Percentiles rank a stretch among this genome's conserved stretches.
phyloP scores from a whole-genome alignment of 2,797 vertebrate genomes.

The Sciurus carolinensis region DNA sequence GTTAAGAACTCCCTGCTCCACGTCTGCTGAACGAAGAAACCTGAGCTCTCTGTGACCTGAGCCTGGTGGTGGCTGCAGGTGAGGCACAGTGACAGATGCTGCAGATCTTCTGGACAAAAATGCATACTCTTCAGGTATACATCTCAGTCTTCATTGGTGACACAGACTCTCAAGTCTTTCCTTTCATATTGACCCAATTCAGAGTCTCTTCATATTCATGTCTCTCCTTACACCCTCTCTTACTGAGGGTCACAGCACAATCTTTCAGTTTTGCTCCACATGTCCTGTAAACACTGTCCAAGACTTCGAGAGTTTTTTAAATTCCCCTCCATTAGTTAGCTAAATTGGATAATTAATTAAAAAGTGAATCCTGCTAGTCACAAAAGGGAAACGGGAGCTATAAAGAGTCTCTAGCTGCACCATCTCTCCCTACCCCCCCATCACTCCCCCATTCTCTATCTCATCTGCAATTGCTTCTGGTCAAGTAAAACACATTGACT shows the following conservation, averaged over 20 bases:
- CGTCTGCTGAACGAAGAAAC: background rate
- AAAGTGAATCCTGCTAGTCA: background rate
- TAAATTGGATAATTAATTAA: background rate
- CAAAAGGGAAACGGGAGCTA: background rate
- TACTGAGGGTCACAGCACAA: background rate
- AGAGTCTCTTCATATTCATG: background rate
- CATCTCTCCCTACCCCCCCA: background rate
- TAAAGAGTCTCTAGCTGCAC: background rate
- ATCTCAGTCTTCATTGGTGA: background rate
- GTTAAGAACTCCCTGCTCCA: background rate
- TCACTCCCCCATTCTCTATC: background rate
- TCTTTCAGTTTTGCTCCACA: slow-evolving; percentile 16
- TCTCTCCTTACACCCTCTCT: too few species aligned
- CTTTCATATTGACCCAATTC: background rate
- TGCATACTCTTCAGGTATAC: fast-evolving
- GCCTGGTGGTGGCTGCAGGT: background rate
- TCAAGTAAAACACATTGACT: background rate
- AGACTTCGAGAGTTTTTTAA: slow-evolving; percentile 22
- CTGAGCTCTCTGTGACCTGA: background rate
- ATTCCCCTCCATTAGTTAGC: background rate
- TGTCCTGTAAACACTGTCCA: background rate
- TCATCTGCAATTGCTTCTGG: background rate
- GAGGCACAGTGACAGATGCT: background rate
- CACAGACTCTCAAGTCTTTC: background rate
- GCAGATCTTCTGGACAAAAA: background rate